Evolutionary conservation across 2,113 vertebrate genomes (phyloP).

Genomic region (Oncorhynchus tshawytscha): DNA sequence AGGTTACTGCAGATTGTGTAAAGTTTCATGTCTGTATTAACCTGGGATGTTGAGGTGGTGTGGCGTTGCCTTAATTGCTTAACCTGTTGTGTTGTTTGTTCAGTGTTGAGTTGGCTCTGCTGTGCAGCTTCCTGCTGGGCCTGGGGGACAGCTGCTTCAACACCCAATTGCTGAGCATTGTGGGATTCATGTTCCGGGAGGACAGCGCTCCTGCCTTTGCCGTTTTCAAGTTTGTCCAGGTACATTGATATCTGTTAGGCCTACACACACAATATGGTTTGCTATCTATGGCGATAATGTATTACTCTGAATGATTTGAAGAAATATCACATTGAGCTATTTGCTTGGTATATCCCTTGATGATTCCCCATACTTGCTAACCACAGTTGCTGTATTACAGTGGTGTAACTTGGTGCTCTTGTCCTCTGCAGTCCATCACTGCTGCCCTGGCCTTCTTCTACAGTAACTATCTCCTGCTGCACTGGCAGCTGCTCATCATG

Average conservation of each 20-base stretch:
- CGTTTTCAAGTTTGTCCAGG: conserved; percentile 91
- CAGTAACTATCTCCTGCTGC: no score
- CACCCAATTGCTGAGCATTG: conserved; percentile 94
- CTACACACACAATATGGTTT: background rate
- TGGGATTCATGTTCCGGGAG: conserved; percentile 84
- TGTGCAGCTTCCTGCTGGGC: conserved; percentile 93
- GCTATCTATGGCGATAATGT: background rate
- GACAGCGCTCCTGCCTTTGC: conserved; percentile 96
- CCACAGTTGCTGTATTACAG: no score
- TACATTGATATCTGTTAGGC: no score
- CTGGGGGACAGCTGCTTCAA: conserved; percentile 98
- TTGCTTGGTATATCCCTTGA: no score
- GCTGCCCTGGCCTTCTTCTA: no score
- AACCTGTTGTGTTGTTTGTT: background rate
- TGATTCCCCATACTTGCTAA: no score
- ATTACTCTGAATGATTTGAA: background rate
- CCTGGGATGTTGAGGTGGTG: conserved; percentile 72
- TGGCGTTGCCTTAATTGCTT: conserved; percentile 85
- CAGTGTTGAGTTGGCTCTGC: conserved; percentile 85
- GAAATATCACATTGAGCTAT: no score
- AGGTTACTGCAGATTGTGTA: background rate
- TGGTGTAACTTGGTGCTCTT: no score
- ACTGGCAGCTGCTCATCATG: no score
- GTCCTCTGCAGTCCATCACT: no score
- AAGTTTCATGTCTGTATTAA: no score